These are phyloP conservation scores for Sarotherodon lohbergeri DNA, from an alignment of 2,113 vertebrate genomes.

Conservation along the genomic window DNA sequence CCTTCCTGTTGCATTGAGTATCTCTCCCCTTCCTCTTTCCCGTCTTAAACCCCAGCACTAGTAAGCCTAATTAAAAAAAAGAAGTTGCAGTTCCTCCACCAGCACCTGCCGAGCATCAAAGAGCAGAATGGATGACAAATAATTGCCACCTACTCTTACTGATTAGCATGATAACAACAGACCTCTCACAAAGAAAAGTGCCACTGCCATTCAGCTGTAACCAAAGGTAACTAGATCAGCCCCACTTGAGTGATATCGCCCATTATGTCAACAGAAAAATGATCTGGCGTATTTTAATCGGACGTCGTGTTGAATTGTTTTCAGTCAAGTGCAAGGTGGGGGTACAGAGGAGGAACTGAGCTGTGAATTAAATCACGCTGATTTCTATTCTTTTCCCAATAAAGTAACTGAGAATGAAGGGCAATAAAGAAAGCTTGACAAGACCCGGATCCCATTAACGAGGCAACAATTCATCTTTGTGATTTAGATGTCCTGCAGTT, in stretches of 20 bases:
- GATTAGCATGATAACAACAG: constrained; percentile 54
- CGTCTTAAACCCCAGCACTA: not conserved
- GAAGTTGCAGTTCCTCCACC: constrained; percentile 26
- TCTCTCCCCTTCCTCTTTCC: not conserved
- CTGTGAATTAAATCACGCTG: not conserved
- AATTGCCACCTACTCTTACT: constrained; percentile 47
- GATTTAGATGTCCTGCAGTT: constrained; percentile 19
- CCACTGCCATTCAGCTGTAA: not conserved
- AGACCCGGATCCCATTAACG: constrained; percentile 5
- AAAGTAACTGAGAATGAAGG: constrained; percentile 15
- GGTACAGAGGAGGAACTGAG: not conserved
- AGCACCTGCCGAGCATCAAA: constrained; percentile 15
- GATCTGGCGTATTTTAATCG: constrained; percentile 5
- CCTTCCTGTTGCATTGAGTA: not conserved
- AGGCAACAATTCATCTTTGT: constrained; percentile 16
- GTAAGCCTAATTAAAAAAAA: constrained; percentile 58
- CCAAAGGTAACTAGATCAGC: not conserved
- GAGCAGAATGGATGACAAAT: constrained; percentile 51
- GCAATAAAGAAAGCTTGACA: constrained; percentile 23
- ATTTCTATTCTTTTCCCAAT: not conserved
- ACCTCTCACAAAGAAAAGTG: constrained; percentile 1
- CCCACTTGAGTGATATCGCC: not conserved
- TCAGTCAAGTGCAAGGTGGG: not conserved
- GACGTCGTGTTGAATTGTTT: not conserved
- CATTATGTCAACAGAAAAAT: constrained; percentile 11